These are phyloP conservation scores for Drosophila rhopaloa DNA, from an alignment of 1,140 invertebrate species.

Conservation along the genomic window DNA sequence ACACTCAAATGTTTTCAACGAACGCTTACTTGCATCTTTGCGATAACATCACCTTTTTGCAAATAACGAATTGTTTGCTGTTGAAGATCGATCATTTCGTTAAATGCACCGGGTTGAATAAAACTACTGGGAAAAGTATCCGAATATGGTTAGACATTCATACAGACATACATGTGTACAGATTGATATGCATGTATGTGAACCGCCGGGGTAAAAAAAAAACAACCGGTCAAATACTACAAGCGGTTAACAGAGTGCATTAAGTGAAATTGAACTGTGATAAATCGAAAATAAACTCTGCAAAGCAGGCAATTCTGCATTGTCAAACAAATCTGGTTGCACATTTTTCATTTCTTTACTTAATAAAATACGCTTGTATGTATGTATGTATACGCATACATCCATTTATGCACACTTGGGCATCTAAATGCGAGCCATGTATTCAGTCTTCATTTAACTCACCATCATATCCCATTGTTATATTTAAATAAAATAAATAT, in stretches of 20 bases:
- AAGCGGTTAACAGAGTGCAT: too few species aligned
- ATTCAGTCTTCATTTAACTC: constrained; percentile 16
- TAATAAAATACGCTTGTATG: constrained; percentile 22
- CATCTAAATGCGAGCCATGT: not conserved
- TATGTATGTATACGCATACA: constrained; percentile 29
- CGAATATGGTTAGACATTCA: too few species aligned
- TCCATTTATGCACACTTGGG: constrained; percentile 18
- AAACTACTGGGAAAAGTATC: not conserved
- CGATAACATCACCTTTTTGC: not conserved
- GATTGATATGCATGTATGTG: constrained; percentile 24
- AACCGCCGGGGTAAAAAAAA: not conserved
- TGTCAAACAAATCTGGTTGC: not conserved
- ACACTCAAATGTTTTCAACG: not conserved
- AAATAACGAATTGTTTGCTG: too few species aligned
- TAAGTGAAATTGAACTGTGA: not conserved
- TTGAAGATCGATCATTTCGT: not conserved
- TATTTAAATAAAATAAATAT: constrained; percentile 28
- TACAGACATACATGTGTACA: constrained; percentile 34
- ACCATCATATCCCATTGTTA: constrained; percentile 71
- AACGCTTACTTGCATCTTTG: not conserved
- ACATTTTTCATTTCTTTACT: constrained; percentile 12
- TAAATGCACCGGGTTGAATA: not conserved
- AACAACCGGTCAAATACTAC: not conserved
- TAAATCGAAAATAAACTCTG: too few species aligned
- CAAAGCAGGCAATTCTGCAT: not conserved